phyloP scores from a whole-genome alignment of 2,797 vertebrate genomes.

The Mionectes olivaceus region DNA sequence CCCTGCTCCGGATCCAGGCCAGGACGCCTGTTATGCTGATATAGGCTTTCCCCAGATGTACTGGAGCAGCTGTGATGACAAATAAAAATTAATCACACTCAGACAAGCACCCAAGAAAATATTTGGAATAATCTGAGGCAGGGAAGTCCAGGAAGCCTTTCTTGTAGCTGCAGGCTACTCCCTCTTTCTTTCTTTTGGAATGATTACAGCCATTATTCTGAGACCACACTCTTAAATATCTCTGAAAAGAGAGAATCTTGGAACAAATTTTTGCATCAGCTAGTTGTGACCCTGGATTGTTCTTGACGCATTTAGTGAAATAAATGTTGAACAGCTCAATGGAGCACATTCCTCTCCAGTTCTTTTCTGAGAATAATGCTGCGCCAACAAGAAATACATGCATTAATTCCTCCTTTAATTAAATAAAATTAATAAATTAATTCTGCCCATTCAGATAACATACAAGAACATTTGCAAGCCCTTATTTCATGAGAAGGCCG shows the following conservation, averaged over 20 bases:
- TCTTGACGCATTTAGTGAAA: background rate
- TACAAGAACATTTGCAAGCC: background rate
- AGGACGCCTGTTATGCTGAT: background rate
- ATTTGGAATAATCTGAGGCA: background rate
- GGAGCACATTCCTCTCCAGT: background rate
- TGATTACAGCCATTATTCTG: background rate
- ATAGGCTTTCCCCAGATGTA: background rate
- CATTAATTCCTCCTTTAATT: background rate
- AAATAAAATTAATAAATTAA: background rate
- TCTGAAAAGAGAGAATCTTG: background rate
- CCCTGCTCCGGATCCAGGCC: too few relatives aligned
- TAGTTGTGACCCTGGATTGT: background rate
- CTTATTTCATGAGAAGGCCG: background rate
- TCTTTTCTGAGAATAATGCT: background rate
- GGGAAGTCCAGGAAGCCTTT: background rate
- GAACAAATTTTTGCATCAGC: background rate
- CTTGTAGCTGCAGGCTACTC: background rate
- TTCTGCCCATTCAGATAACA: background rate
- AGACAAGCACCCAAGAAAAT: background rate
- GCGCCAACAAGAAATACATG: background rate
- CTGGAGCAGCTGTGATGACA: slow-evolving; percentile 21
- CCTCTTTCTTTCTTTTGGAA: background rate
- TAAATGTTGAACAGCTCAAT: background rate
- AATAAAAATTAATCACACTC: background rate
- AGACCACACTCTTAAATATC: background rate